phyloP scores from a whole-genome alignment of 1,140 invertebrate genomes.

The Cryptotermes secundus region DNA sequence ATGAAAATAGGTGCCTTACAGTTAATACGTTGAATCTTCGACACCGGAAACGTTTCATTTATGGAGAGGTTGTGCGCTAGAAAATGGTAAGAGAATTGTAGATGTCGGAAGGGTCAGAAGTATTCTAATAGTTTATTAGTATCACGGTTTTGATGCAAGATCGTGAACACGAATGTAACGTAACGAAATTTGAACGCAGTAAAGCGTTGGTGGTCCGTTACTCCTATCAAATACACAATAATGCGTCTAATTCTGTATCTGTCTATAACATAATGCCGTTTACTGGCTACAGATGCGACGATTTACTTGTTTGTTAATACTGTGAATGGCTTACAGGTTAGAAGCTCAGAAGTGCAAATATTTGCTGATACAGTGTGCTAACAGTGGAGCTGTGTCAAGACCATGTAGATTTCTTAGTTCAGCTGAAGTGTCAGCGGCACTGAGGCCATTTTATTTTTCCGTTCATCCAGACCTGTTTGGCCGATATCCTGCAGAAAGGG shows the following conservation, averaged over 20 bases:
- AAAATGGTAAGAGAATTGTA: not conserved
- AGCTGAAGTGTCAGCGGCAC: conserved; percentile 82
- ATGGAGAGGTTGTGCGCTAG: not conserved
- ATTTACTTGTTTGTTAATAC: too few relatives aligned
- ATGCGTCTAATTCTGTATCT: too few relatives aligned
- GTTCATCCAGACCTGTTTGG: conserved; percentile 95
- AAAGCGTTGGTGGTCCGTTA: too few relatives aligned
- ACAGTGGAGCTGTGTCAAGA: not conserved
- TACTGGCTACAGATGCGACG: too few relatives aligned
- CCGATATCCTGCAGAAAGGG: conserved; percentile 83
- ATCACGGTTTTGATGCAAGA: too few relatives aligned
- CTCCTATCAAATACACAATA: too few relatives aligned
- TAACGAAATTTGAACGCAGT: too few relatives aligned
- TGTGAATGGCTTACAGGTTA: not conserved
- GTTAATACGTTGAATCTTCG: not conserved
- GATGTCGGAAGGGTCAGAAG: too few relatives aligned
- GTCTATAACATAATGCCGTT: too few relatives aligned
- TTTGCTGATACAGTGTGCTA: not conserved
- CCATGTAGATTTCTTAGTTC: conserved; percentile 53
- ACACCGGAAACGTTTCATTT: not conserved
- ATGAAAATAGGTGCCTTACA: not conserved
- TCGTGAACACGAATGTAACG: too few relatives aligned
- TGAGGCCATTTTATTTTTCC: conserved; percentile 91
- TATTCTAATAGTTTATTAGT: too few relatives aligned
- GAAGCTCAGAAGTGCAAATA: not conserved